A percentile compares a stretch with the other conserved stretches of the same genome.
phyloP scores from a whole-genome alignment of 1,140 invertebrate genomes.

The Saxidomus purpurata region DNA sequence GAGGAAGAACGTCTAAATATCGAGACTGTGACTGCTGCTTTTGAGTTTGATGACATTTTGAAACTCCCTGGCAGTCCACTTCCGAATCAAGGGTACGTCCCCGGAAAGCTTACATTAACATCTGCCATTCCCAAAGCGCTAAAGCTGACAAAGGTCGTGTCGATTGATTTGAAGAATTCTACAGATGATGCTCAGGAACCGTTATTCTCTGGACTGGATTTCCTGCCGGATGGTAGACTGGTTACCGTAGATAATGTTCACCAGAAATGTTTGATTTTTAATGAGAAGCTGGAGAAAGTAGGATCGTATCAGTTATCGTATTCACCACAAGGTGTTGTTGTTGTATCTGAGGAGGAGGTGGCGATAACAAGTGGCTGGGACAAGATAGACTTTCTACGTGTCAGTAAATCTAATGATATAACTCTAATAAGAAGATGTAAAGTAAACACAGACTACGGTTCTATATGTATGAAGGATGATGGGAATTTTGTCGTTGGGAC shows the following conservation, averaged over 20 bases:
- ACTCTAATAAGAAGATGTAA: background rate
- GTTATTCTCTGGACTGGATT: background rate
- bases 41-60: background rate
- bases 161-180: background rate
- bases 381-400: background rate
- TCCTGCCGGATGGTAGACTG: background rate
- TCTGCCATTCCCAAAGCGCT: background rate
- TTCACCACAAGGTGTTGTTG: background rate
- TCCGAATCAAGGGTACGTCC: background rate
- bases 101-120: background rate
- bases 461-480: background rate
- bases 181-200: background rate
- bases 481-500: background rate
- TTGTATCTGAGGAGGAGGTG: conserved; percentile 5
- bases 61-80: background rate
- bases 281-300: background rate
- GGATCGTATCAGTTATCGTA: background rate
- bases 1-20: background rate
- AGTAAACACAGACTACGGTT: background rate
- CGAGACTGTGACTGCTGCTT: background rate
- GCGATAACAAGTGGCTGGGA: background rate
- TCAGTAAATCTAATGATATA: background rate
- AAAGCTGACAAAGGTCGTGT: background rate
- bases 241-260: background rate
- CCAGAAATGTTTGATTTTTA: background rate